These are phyloP conservation scores for Athalia cordata DNA, from an alignment of 2,888 invertebrate genomes.

Conservation along the genomic window DNA sequence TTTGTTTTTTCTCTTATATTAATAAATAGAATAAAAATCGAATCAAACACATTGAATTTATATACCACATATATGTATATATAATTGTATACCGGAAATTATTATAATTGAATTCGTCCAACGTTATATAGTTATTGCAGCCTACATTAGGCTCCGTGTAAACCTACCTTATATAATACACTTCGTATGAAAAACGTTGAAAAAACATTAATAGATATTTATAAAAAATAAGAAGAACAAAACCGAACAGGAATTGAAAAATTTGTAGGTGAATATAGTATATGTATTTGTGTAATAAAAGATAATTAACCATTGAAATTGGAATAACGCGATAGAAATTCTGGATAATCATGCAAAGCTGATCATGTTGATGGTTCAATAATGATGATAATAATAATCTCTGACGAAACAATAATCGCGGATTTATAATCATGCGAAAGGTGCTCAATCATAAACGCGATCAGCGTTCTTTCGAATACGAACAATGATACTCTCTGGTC, in stretches of 20 bases:
- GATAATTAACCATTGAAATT: neutral
- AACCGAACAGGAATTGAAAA: conserved; percentile 16
- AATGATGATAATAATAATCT: neutral
- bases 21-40: too few relatives aligned
- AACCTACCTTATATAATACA: neutral
- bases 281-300: neutral
- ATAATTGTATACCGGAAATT: too few relatives aligned
- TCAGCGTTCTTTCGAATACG: too few relatives aligned
- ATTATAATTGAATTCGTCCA: too few relatives aligned
- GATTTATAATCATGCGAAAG: neutral
- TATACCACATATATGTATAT: too few relatives aligned
- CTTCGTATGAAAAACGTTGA: conserved; percentile 4
- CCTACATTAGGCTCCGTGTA: too few relatives aligned
- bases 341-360: too few relatives aligned
- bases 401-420: neutral
- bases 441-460: neutral
- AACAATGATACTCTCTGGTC: too few relatives aligned
- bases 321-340: too few relatives aligned
- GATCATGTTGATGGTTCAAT: neutral
- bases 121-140: too few relatives aligned
- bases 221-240: neutral
- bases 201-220: neutral
- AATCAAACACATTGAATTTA: too few relatives aligned
- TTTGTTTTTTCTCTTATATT: too few relatives aligned
- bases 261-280: neutral